Conservation (phyloP, 1,140 invertebrate species). For the Anastatus disparis region DNA sequence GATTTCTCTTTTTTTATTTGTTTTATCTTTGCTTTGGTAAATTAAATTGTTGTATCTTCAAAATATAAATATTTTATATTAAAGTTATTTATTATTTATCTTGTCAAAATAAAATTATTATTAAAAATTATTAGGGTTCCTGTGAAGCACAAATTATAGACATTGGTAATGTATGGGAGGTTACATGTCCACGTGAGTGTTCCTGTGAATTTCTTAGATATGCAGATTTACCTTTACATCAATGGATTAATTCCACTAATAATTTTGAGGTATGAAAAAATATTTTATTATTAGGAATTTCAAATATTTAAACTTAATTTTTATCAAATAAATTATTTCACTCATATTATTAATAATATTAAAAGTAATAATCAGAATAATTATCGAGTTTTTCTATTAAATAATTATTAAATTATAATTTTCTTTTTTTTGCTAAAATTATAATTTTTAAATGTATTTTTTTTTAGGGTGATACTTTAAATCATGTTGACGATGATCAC, state of each 20-base stretch:
- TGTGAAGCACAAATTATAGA: conserved; percentile 52
- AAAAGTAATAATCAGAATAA: conserved; percentile 25
- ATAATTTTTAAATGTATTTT: conserved; percentile 11
- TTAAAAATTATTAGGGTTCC: conserved; percentile 33
- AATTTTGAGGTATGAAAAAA: conserved; percentile 40
- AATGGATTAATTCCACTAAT: conserved; percentile 50
- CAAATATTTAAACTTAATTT: background rate
- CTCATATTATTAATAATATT: conserved; percentile 6
- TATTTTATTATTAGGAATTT: background rate
- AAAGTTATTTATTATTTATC: background rate
- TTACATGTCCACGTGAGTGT: conserved; percentile 56
- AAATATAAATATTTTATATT: background rate
- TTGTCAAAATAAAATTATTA: conserved; percentile 13
- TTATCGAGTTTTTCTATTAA: background rate
- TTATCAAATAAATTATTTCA: background rate
- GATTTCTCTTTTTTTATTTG: conserved; percentile 20
- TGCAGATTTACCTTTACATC: conserved; percentile 55
- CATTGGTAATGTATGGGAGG: conserved; percentile 55
- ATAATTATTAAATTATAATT: background rate
- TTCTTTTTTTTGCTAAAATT: background rate
- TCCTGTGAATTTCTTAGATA: conserved; percentile 57
- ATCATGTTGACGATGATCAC: conserved; percentile 36
- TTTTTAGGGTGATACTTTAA: conserved; percentile 21
- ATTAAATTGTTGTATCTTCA: conserved; percentile 1
- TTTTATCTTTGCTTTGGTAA: conserved; percentile 38